Evolutionary conservation across 2,113 vertebrate genomes (phyloP).

Genomic region (Salminus brasiliensis): DNA sequence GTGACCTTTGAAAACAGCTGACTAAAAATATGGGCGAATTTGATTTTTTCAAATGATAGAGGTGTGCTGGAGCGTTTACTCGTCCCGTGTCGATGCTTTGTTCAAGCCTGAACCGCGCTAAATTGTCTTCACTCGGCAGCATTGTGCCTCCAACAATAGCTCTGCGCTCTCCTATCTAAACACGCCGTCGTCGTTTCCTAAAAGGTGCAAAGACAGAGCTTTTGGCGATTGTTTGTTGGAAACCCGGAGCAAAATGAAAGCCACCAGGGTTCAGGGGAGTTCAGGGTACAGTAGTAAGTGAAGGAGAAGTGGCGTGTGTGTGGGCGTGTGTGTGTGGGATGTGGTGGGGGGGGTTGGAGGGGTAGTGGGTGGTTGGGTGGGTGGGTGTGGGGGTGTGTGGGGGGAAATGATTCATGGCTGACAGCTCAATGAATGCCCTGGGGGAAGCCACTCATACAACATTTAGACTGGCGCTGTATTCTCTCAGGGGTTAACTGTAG

Average conservation of each 20-base stretch:
- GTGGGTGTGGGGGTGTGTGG: not conserved
- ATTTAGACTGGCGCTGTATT: constrained; percentile 44
- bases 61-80: constrained; percentile 54
- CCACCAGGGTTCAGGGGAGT: constrained; percentile 42
- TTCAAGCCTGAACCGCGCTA: constrained; percentile 24
- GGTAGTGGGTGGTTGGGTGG: not conserved
- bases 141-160: constrained; percentile 38
- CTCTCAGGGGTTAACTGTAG: constrained; percentile 51
- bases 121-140: constrained; percentile 26
- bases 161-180: constrained; percentile 7
- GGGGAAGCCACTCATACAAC: constrained; percentile 45
- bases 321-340: not conserved
- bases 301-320: constrained; percentile 21
- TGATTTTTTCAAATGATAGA: constrained; percentile 66
- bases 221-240: constrained; percentile 24
- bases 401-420: constrained; percentile 46
- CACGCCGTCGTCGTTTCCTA: constrained; percentile 2
- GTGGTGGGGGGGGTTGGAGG: not conserved
- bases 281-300: constrained; percentile 17
- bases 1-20: constrained; percentile 75
- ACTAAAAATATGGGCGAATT: constrained; percentile 67
- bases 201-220: constrained; percentile 4
- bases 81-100: constrained; percentile 31
- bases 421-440: constrained; percentile 47
- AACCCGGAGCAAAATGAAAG: constrained; percentile 10